Base-by-base conservation (phyloP, 2,888 invertebrate species). In the Rotaria sp. region DNA sequence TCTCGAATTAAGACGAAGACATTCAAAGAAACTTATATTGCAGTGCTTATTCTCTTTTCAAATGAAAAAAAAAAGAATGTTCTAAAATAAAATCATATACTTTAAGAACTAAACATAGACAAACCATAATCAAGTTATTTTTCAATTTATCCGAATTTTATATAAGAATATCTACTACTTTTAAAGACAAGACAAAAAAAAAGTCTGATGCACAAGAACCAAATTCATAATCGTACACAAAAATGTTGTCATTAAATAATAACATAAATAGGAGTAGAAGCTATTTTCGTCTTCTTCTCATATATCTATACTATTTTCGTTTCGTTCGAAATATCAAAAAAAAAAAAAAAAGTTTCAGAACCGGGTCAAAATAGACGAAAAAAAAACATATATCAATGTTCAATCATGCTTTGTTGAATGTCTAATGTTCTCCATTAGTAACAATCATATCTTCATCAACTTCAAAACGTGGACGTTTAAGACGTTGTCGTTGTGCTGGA, bases 401-500 rank as follows among this genome's bases (percentile, higher is more conserved):
- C 57, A n/a, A 24, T 11, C 8, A 7, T 24, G 2, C 21, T 21
- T n/a, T 57, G 50, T 13, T 18, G 18, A 50, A 13, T 50, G 13
- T 50, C 50, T 57, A n/a, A n/a, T n/a, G 2, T 18, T 18, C 30
- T 67, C 57, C 57, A 59, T 67, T 67, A 4, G 67, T 4, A 5
- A 67, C 4, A 67, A 67, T 67, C 13, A 67, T 10, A 67, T 67
- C 67, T 67, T 67, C 67, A n/a, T 67, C 67, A 30, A 67, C 67
- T 67, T 67, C 67, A 18, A 67, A 67, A 30, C 67, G 67, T 35
- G 67, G 67, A 35, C 67, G 67, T 67, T 67, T 67, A 35, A 67
- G 67, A 35, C 67, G 67, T 35, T 30, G 35, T 18, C 67, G 8
- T 67, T 67, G 67, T 35, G 35, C 7, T 67, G 67, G 30, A 35